Percentiles rank a stretch among this genome's conserved stretches.
These are phyloP conservation scores for Drosophila gunungcola DNA, from an alignment of 1,140 invertebrate species.

Conservation along the genomic window DNA sequence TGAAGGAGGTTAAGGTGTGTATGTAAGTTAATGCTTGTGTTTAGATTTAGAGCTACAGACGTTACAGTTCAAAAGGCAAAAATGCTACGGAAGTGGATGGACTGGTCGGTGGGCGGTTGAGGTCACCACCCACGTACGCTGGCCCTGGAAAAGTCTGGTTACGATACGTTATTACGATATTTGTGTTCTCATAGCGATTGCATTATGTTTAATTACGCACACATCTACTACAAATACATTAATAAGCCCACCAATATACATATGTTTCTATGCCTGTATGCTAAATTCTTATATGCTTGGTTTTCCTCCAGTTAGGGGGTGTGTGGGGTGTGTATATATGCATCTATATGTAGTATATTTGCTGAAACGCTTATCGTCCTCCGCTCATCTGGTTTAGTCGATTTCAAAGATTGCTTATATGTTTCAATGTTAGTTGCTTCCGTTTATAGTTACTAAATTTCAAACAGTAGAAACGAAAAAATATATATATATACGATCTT, in stretches of 20 bases:
- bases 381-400: conserved; percentile 63
- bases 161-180: conserved; percentile 39
- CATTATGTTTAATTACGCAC: conserved; percentile 51
- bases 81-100: conserved; percentile 52
- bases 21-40: conserved; percentile 33
- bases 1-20: conserved; percentile 71
- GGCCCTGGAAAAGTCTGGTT: conserved; percentile 35
- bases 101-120: conserved; percentile 1
- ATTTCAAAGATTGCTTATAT: conserved; percentile 81
- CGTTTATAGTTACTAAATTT: conserved; percentile 58
- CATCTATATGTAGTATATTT: conserved; percentile 55
- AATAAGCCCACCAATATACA: conserved; percentile 72
- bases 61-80: conserved; percentile 53
- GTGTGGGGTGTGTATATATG: conserved; percentile 31
- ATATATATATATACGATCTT: conserved; percentile 44
- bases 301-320: conserved; percentile 16
- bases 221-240: conserved; percentile 67
- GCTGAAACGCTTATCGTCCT: conserved; percentile 57
- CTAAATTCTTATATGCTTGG: conserved; percentile 51
- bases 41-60: conserved; percentile 48
- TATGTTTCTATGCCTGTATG: conserved; percentile 45
- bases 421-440: conserved; percentile 78
- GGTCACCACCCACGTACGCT: conserved; percentile 7
- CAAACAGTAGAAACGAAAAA: conserved; percentile 62
- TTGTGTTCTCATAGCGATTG: conserved; percentile 39